Conservation (phyloP, 2,888 invertebrate species). For the Stenurella melanura region DNA sequence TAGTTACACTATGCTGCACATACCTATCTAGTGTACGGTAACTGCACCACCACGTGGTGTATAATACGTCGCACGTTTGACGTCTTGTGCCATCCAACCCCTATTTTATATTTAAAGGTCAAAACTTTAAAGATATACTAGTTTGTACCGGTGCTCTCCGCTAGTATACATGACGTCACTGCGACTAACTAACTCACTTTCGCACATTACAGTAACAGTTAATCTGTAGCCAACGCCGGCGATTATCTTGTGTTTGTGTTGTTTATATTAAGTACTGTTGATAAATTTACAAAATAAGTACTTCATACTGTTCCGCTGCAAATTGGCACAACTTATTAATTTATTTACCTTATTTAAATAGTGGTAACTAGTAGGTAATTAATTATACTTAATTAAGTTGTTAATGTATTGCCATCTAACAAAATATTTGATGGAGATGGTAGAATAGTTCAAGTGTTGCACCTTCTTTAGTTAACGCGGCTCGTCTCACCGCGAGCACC, state of each 20-base stretch:
- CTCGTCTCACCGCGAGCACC: not conserved
- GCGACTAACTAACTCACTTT: conserved; percentile 39
- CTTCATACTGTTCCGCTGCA: not conserved
- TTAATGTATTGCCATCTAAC: not conserved
- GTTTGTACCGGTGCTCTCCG: conserved; percentile 56
- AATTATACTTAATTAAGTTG: not conserved
- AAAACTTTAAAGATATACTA: conserved; percentile 47
- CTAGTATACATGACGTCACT: conserved; percentile 56
- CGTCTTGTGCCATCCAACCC: conserved; percentile 7
- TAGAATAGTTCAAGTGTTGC: not conserved
- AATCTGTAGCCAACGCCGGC: not conserved
- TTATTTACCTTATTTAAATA: conserved; percentile 11
- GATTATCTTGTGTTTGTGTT: conserved; percentile 10
- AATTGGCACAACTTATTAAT: not conserved
- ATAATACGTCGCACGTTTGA: not conserved
- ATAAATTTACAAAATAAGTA: not conserved
- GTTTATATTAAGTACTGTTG: conserved; percentile 25
- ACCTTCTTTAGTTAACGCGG: not conserved
- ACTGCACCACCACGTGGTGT: conserved; percentile 44
- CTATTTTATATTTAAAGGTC: conserved; percentile 20
- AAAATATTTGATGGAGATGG: not conserved
- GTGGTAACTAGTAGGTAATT: not conserved
- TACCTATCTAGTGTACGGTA: conserved; percentile 17
- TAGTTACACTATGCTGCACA: not conserved
- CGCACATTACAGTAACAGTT: conserved; percentile 24